These are phyloP conservation scores for Ethmia dodecea DNA, from an alignment of 2,888 invertebrate species.

Conservation along the genomic window DNA sequence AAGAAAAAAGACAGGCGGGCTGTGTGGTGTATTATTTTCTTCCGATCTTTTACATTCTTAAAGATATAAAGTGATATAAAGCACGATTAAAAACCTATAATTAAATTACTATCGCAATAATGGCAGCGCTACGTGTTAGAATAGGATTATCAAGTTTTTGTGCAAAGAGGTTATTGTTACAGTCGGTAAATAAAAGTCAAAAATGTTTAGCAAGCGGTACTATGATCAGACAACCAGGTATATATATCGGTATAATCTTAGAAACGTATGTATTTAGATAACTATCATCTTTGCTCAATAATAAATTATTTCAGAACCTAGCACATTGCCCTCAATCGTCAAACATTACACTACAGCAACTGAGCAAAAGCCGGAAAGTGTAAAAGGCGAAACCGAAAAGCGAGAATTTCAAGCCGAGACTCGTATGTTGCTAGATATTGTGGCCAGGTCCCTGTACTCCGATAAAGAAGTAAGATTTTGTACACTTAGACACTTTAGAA, in stretches of 20 bases:
- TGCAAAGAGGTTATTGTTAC: conserved; percentile 45
- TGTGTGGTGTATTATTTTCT: too few species aligned
- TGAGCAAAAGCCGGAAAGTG: conserved; percentile 51
- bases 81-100: too few species aligned
- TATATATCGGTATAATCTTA: too few species aligned
- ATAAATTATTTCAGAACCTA: background rate
- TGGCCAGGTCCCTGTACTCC: conserved; percentile 97
- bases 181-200: conserved; percentile 28
- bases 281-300: background rate
- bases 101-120: too few species aligned
- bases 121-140: conserved; percentile 53
- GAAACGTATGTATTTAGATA: too few species aligned
- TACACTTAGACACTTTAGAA: too few species aligned
- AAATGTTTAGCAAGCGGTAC: conserved; percentile 24
- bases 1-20: too few species aligned
- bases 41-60: too few species aligned
- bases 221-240: background rate
- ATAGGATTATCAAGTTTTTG: conserved; percentile 33
- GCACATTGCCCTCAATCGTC: background rate
- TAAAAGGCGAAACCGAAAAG: conserved; percentile 80
- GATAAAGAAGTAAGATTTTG: conserved; percentile 88
- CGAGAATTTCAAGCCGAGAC: conserved; percentile 99
- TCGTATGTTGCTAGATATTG: conserved; percentile 95
- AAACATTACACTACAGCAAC: conserved; percentile 38
- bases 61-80: too few species aligned